Conservation (phyloP, 2,113 vertebrate species). For the Eretmochelys imbricata region DNA sequence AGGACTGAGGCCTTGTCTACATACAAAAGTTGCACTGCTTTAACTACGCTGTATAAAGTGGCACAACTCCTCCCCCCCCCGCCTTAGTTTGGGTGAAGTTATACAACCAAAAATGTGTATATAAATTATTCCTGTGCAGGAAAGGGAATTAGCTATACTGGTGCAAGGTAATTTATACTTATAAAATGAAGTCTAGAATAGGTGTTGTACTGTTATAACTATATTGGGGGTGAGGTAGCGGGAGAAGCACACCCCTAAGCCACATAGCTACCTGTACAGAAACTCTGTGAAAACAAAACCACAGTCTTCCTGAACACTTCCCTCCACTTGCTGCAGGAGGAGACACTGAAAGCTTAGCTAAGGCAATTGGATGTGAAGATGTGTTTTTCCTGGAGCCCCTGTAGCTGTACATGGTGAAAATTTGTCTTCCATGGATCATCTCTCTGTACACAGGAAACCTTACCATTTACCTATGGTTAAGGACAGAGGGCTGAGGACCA, state of each 20-base stretch:
- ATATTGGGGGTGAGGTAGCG: background rate
- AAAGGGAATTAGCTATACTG: background rate
- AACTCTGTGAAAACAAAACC: background rate
- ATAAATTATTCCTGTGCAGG: background rate
- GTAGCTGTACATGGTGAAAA: background rate
- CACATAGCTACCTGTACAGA: background rate
- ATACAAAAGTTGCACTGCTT: background rate
- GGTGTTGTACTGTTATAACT: background rate
- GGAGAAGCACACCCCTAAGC: background rate
- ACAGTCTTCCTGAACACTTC: background rate
- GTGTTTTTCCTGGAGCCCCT: background rate
- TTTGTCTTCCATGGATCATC: background rate
- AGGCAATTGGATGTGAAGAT: background rate
- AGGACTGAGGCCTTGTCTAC: background rate
- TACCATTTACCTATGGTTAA: background rate
- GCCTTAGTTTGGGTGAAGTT: background rate
- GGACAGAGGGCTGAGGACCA: background rate
- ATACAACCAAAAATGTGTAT: background rate
- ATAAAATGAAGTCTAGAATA: background rate
- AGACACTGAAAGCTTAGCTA: background rate
- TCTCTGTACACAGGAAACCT: background rate
- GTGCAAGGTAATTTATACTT: background rate
- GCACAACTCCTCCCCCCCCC: background rate
- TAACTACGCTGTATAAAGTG: background rate
- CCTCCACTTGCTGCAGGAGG: fast-evolving